These are phyloP conservation scores for Indicator maculatus DNA, from an alignment of 2,113 vertebrate genomes.

Conservation along the genomic window DNA sequence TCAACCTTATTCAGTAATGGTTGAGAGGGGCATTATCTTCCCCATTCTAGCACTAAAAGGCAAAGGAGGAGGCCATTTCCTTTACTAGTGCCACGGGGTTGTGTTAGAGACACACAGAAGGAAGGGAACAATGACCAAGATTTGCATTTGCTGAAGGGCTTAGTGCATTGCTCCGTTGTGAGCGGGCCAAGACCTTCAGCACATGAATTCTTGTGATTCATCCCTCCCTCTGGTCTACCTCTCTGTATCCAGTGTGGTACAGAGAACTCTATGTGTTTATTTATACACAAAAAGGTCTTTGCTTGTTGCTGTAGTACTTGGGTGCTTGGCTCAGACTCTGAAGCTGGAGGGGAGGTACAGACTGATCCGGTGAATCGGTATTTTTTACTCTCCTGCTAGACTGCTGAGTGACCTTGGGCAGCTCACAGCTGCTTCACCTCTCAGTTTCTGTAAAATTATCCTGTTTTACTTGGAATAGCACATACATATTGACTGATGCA, in stretches of 20 bases:
- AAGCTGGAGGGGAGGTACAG: neutral
- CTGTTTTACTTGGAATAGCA: neutral
- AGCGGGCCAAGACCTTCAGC: slow-evolving; percentile 6
- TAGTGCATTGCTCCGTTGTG: slow-evolving; percentile 38
- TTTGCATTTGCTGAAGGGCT: slow-evolving; percentile 55
- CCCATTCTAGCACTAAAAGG: neutral
- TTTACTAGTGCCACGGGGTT: neutral
- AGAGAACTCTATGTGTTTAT: slow-evolving; percentile 38
- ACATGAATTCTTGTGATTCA: slow-evolving; percentile 51
- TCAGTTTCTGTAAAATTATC: slow-evolving; percentile 4
- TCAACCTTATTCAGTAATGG: neutral
- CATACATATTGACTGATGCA: neutral
- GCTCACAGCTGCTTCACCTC: neutral
- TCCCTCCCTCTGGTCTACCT: slow-evolving; percentile 31
- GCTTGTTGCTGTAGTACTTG: neutral
- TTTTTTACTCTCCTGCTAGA: neutral
- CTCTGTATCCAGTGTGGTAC: neutral
- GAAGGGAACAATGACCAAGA: slow-evolving; percentile 14
- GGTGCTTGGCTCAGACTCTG: slow-evolving; percentile 2
- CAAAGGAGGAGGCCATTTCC: neutral
- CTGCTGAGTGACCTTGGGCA: slow-evolving; percentile 15
- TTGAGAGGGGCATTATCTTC: neutral
- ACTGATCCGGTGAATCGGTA: neutral
- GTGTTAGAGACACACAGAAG: neutral
- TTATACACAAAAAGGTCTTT: slow-evolving; percentile 38